phyloP scores from a whole-genome alignment of 2,888 invertebrate species.

The Margaritifera margaritifera region DNA sequence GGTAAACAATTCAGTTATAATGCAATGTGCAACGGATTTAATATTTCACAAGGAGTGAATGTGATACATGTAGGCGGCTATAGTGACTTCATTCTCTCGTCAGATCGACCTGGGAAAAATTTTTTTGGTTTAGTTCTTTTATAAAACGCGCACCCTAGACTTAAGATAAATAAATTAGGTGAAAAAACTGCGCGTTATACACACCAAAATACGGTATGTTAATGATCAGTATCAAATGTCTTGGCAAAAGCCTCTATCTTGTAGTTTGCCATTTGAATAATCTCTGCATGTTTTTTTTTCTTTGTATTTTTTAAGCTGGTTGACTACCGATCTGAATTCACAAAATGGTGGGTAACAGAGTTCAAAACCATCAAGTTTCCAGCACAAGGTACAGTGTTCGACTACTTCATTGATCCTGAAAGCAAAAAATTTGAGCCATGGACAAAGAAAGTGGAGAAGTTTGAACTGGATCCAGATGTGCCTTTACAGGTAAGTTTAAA shows the following conservation, averaged over 20 bases:
- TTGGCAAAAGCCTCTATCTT: not conserved
- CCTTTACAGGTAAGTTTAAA: slow-evolving; percentile 83
- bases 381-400: slow-evolving; percentile 91
- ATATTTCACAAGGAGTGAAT: too few relatives aligned
- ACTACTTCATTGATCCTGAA: slow-evolving; percentile 92
- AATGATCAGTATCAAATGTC: too few relatives aligned
- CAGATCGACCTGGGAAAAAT: too few relatives aligned
- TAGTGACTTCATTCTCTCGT: too few relatives aligned
- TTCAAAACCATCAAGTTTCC: slow-evolving; percentile 96
- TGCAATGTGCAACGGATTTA: too few relatives aligned
- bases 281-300: not conserved
- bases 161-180: too few relatives aligned
- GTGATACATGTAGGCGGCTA: too few relatives aligned
- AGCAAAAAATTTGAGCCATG: slow-evolving; percentile 91
- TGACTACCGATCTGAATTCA: slow-evolving; percentile 94
- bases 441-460: slow-evolving; percentile 90
- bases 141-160: too few relatives aligned
- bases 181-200: too few relatives aligned
- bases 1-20: too few relatives aligned
- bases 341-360: slow-evolving; percentile 97
- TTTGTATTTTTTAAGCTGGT: slow-evolving; percentile 76
- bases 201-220: too few relatives aligned
- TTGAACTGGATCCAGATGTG: slow-evolving; percentile 91
- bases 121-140: too few relatives aligned
- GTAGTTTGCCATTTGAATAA: not conserved